phyloP scores from a whole-genome alignment of 1,140 invertebrate species.

The Ptiloglossa arizonensis region DNA sequence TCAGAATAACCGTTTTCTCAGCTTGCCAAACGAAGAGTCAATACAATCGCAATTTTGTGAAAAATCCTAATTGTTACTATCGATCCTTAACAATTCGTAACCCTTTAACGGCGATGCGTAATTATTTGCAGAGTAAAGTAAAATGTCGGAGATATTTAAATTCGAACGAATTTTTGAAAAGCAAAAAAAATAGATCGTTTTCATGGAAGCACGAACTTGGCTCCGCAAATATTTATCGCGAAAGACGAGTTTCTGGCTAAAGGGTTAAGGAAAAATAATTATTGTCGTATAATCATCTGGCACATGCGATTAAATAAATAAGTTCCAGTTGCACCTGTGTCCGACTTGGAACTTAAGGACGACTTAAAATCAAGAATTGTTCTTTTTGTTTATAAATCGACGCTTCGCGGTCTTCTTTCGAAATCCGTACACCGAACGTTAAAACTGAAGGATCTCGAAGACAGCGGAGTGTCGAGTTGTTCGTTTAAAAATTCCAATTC shows the following conservation, averaged over 20 bases:
- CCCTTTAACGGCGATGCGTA: background rate
- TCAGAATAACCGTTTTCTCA: too few relatives aligned
- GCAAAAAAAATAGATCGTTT: background rate
- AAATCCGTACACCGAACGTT: background rate
- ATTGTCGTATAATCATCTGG: conserved; percentile 46
- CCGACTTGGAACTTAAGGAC: background rate
- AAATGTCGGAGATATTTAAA: background rate
- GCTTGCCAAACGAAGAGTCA: background rate
- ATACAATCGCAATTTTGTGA: background rate
- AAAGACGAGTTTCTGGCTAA: background rate
- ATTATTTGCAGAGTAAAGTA: conserved; percentile 18
- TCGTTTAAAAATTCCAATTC: background rate
- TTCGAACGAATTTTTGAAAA: background rate
- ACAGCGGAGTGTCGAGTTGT: background rate
- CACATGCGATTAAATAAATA: conserved; percentile 55
- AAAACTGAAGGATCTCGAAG: background rate
- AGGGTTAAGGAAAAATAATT: conserved; percentile 1
- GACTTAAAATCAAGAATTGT: background rate
- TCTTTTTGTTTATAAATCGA: background rate
- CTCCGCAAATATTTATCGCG: conserved; percentile 19
- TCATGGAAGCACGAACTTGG: background rate
- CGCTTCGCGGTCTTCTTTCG: background rate
- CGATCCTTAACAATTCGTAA: conserved; percentile 20
- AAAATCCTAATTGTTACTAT: conserved; percentile 2
- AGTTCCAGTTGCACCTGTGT: conserved; percentile 39